Conservation (phyloP, 2,888 invertebrate genomes). For the Thyatira batis region DNA sequence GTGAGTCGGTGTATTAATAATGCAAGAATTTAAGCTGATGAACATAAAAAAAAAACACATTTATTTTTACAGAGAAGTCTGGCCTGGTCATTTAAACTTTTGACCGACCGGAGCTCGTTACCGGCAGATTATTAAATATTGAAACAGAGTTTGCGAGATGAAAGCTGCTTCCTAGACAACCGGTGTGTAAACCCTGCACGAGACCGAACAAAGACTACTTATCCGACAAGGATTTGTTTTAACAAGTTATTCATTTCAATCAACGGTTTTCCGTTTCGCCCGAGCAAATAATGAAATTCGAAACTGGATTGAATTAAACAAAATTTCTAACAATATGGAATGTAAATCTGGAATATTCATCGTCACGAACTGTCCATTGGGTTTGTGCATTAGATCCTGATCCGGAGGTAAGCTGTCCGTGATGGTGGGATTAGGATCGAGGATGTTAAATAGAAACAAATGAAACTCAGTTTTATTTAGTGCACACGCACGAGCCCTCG, state of each 20-base stretch:
- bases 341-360: conserved; percentile 69
- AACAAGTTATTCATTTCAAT: conserved; percentile 56
- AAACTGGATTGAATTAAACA: neutral
- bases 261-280: conserved; percentile 27
- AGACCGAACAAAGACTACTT: conserved; percentile 62
- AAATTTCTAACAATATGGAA: conserved; percentile 27
- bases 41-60: neutral
- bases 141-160: conserved; percentile 72
- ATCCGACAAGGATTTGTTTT: conserved; percentile 54
- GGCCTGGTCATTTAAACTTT: conserved; percentile 79
- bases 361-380: conserved; percentile 64
- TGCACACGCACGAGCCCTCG: conserved; percentile 28
- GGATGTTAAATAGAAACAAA: conserved; percentile 45
- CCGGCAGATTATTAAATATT: conserved; percentile 80
- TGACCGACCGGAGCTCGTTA: conserved; percentile 74
- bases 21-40: neutral
- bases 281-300: conserved; percentile 19
- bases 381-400: conserved; percentile 62
- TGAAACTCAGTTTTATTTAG: conserved; percentile 19
- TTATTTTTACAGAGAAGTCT: conserved; percentile 21
- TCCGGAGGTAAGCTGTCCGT: conserved; percentile 58
- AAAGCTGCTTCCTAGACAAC: conserved; percentile 72
- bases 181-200: conserved; percentile 46
- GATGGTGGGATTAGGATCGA: conserved; percentile 62
- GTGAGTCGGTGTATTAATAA: neutral